Evolutionary conservation across 2,113 vertebrate species (phyloP).

Genomic region (Stigmatopora nigra): DNA sequence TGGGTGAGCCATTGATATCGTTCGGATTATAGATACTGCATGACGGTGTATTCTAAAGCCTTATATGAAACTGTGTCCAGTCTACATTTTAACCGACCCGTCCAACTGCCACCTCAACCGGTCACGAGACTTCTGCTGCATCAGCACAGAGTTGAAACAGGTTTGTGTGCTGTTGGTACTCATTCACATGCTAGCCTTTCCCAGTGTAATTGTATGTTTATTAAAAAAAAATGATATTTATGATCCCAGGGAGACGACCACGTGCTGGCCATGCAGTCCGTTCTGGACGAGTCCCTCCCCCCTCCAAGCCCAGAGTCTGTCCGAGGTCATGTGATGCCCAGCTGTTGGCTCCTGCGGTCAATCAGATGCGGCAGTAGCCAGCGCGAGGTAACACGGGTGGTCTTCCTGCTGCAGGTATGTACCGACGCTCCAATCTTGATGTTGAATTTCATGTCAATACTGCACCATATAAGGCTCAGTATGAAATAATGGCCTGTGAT

Average conservation of each 20-base stretch:
- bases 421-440: not conserved
- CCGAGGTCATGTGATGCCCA: constrained; percentile 89
- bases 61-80: constrained; percentile 54
- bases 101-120: constrained; percentile 82
- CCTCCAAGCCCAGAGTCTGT: constrained; percentile 79
- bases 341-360: constrained; percentile 88
- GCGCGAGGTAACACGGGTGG: constrained; percentile 77
- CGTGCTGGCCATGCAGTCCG: constrained; percentile 85
- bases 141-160: constrained; percentile 85
- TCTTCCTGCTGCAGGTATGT: constrained; percentile 86
- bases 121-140: constrained; percentile 94
- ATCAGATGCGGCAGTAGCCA: constrained; percentile 65
- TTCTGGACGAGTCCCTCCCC: constrained; percentile 86
- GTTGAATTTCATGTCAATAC: not conserved
- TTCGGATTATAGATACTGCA: too few species aligned
- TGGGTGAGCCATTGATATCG: constrained; percentile 70
- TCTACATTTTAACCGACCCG: constrained; percentile 80
- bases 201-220: not conserved
- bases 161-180: constrained; percentile 57
- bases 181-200: too few species aligned
- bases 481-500: not conserved
- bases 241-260: constrained; percentile 71
- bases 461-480: not conserved
- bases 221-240: not conserved
- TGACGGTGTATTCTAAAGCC: not conserved